Percentiles rank a stretch among this genome's conserved stretches.
Evolutionary conservation across 1,140 invertebrate species (phyloP).

Genomic region (Araneus ventricosus): DNA sequence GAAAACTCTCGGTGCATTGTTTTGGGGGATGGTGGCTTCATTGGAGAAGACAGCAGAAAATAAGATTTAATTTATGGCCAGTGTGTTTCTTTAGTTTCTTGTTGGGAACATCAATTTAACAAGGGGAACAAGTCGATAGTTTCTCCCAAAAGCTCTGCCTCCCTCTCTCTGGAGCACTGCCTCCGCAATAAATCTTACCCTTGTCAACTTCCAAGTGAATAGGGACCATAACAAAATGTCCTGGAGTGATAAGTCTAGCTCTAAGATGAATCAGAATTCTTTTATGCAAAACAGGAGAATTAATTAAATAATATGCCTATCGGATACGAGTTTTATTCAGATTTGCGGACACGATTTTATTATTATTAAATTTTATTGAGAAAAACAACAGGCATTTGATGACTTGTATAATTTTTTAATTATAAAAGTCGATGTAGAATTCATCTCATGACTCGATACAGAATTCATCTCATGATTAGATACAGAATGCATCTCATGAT

Average conservation of each 20-base stretch:
- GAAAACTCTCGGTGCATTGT: conserved; percentile 47
- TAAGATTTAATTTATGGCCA: conserved; percentile 74
- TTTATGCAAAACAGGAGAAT: no score
- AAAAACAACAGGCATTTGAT: no score
- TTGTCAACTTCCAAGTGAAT: conserved; percentile 65
- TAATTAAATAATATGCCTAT: no score
- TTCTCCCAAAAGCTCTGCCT: conserved; percentile 62
- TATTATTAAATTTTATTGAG: no score
- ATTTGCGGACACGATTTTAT: no score
- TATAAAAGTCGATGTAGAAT: no score
- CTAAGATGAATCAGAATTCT: neutral
- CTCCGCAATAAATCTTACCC: conserved; percentile 69
- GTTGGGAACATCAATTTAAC: conserved; percentile 74
- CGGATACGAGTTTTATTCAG: no score
- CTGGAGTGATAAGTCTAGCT: conserved; percentile 10
- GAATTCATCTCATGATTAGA: no score
- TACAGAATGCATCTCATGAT: no score
- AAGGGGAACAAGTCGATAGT: conserved; percentile 74
- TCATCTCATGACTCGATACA: no score
- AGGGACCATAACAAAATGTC: conserved; percentile 42
- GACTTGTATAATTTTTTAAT: no score
- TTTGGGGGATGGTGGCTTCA: conserved; percentile 67
- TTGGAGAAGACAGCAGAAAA: conserved; percentile 73
- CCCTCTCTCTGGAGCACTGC: conserved; percentile 49
- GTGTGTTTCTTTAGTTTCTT: conserved; percentile 70